Percentiles rank a stretch among this genome's conserved stretches.
phyloP scores from a whole-genome alignment of 2,113 vertebrate species.

The Chaenogobius annularis region DNA sequence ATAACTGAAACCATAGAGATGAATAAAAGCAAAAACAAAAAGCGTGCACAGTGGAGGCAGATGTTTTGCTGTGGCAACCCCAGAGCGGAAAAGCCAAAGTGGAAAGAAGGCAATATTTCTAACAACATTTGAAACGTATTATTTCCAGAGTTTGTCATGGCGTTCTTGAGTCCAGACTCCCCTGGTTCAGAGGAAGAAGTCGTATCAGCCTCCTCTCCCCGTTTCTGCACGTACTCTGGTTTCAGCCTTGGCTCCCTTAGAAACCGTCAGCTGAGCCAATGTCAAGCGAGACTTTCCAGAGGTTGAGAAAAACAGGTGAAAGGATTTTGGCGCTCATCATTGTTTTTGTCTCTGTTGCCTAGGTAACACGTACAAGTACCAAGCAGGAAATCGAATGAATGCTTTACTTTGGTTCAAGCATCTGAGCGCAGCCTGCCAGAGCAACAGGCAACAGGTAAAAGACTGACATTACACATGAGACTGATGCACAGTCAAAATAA shows the following conservation, averaged over 20 bases:
- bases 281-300: constrained; percentile 31
- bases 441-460: constrained; percentile 92
- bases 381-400: constrained; percentile 92
- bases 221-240: constrained; percentile 10
- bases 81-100: not conserved
- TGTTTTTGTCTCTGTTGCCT: constrained; percentile 51
- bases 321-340: constrained; percentile 27
- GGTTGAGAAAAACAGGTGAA: constrained; percentile 19
- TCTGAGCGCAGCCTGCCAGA: constrained; percentile 94
- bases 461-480: not conserved
- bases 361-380: constrained; percentile 99
- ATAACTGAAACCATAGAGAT: too few species aligned
- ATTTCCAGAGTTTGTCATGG: not conserved
- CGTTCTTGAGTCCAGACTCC: not conserved
- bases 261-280: not conserved
- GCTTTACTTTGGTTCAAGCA: constrained; percentile 98
- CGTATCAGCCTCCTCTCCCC: constrained; percentile 13
- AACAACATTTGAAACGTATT: not conserved
- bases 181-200: not conserved
- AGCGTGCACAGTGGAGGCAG: not conserved
- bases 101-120: not conserved
- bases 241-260: constrained; percentile 30
- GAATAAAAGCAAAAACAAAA: too few species aligned
- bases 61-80: not conserved
- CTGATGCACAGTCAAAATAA: too few species aligned